These are phyloP conservation scores for Lacerta bilineata DNA, from an alignment of 2,797 vertebrate species.

Conservation along the genomic window DNA sequence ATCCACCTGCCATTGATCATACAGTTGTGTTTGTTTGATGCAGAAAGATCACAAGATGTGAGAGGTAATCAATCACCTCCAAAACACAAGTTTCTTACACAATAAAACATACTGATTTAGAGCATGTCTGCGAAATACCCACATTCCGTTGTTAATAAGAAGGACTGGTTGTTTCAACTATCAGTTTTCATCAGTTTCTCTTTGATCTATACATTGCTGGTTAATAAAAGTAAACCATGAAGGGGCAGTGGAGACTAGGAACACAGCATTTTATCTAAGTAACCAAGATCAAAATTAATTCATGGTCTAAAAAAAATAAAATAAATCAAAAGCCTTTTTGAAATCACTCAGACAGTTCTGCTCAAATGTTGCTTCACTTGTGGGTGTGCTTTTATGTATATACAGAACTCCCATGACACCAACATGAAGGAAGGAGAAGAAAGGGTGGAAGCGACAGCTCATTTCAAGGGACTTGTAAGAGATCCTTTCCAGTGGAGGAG, in stretches of 20 bases:
- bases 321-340: not conserved
- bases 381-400: not conserved
- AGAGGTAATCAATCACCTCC: not conserved
- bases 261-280: not conserved
- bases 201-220: slow-evolving; percentile 7
- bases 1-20: not conserved
- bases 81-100: not conserved
- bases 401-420: not conserved
- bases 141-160: not conserved
- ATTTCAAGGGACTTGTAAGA: not conserved
- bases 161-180: not conserved
- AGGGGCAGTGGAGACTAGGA: not conserved
- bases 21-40: not conserved
- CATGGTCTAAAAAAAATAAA: not conserved
- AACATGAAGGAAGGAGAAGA: not conserved
- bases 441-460: not conserved
- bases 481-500: not conserved
- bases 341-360: not conserved
- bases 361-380: not conserved
- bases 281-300: slow-evolving; percentile 7
- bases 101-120: not conserved
- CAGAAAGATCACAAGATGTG: not conserved
- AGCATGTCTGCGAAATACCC: not conserved
- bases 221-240: slow-evolving; percentile 3
- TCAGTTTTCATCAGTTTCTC: not conserved